These are phyloP conservation scores for Acleris laterana DNA, from an alignment of 2,888 invertebrate genomes.

Conservation along the genomic window DNA sequence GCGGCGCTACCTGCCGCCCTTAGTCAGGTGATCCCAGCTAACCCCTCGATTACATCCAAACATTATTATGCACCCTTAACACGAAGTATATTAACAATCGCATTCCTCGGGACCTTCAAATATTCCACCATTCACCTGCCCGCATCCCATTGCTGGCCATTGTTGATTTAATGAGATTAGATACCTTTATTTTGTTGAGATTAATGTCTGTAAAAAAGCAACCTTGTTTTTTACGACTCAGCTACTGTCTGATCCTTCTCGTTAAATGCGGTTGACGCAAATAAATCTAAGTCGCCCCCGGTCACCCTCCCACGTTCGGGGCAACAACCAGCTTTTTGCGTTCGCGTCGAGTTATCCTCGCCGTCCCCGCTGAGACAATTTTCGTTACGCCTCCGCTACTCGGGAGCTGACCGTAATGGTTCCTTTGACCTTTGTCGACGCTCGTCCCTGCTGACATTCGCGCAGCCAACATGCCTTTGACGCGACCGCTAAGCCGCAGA, in stretches of 20 bases:
- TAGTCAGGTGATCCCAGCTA: conserved; percentile 69
- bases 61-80: conserved; percentile 68
- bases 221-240: conserved; percentile 30
- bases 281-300: conserved; percentile 33
- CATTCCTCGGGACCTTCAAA: conserved; percentile 62
- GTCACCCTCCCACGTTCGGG: conserved; percentile 49
- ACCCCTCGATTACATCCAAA: conserved; percentile 50
- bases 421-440: conserved; percentile 69
- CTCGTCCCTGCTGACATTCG: conserved; percentile 67
- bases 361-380: conserved; percentile 67
- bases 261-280: conserved; percentile 33
- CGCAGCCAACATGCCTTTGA: conserved; percentile 61
- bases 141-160: conserved; percentile 60
- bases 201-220: conserved; percentile 24
- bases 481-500: conserved; percentile 56
- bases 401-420: conserved; percentile 62
- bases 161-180: conserved; percentile 61
- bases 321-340: conserved; percentile 61
- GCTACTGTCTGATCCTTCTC: conserved; percentile 37
- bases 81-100: conserved; percentile 55
- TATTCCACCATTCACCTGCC: conserved; percentile 72
- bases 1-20: conserved; percentile 50
- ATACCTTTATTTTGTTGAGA: conserved; percentile 48
- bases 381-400: conserved; percentile 67
- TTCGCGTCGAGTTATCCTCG: conserved; percentile 62